Base-by-base conservation (phyloP, 2,113 vertebrate species). In the Nothobranchius kuhntae region DNA sequence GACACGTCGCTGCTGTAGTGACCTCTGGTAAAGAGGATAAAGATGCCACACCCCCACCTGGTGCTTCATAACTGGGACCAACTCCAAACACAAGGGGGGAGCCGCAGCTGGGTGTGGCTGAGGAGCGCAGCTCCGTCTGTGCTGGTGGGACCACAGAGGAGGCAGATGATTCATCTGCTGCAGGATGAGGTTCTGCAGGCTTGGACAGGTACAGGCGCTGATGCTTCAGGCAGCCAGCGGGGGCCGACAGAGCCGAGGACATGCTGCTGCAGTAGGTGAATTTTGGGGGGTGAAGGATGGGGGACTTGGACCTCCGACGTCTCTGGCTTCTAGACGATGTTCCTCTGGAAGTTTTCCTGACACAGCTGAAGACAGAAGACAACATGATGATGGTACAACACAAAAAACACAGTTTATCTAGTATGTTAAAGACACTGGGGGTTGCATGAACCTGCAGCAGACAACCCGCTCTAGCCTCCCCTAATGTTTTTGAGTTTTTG, bases 231-330 rank as follows among this genome's bases (percentile, higher is more conserved):
- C 92, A 92, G 68, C 57, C 91, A 75, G 91, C 87, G 0, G 89
- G 30, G 46, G 94, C 68, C 21, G 92, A 71, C 0, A 93, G 80
- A 0, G 78, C 53, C 0, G 38, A 40, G 38, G 38, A 1, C 38
- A 81, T 17, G 3, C 93, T 77, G 88, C 95, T 94, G 91, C 95
- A 96, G 69, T 99, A 97, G 61, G 96, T 96, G 72, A 99, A 99
- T 81, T 95, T 98, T 0, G 98, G 95, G 45, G 95, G 95, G 64
- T 98, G 96, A 71, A 99, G 94, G 74, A 99, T 95, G 1, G 98
- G 98, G 66, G 98, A 98, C 87, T 99, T 98, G 55, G 98, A 98
- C 60, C 95, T 90, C 10, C 97, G 92, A 10, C 95, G 93, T 11
- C 96, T 93, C 86, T 96, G 97, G 13, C 90, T 94, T 85, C 95